Evolutionary conservation across 30 jellyfish, hydroid and myxozoan genomes (phyloP).

Genomic region (Hydractinia echinata): DNA sequence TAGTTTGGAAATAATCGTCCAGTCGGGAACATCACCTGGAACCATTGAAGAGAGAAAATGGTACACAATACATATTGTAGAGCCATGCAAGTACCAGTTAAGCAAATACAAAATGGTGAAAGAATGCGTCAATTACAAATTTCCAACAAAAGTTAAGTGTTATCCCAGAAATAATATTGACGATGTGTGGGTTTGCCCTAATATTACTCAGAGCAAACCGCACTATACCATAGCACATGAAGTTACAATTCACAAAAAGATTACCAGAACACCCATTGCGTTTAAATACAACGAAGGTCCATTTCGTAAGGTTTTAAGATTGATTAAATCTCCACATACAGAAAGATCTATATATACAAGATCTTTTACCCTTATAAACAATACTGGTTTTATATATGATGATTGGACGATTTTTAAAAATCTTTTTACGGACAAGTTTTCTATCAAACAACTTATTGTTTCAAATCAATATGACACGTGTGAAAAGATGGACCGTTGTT

Average conservation of each 20-base stretch:
- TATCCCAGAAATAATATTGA: background rate
- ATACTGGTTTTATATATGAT: background rate
- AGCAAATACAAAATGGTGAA: background rate
- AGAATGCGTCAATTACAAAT: background rate
- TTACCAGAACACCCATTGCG: background rate
- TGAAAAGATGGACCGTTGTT: background rate
- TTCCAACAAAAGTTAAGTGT: background rate
- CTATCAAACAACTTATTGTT: background rate
- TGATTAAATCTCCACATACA: constrained; percentile 1
- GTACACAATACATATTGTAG: background rate
- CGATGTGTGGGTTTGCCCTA: background rate
- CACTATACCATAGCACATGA: background rate
- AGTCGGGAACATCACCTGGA: background rate
- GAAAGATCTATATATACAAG: background rate
- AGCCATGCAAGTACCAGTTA: background rate
- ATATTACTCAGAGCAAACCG: background rate
- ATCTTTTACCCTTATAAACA: background rate
- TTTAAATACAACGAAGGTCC: background rate
- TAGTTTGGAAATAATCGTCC: background rate
- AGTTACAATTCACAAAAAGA: background rate
- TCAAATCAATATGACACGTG: constrained; percentile 1
- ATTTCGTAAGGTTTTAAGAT: background rate
- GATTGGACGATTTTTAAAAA: background rate
- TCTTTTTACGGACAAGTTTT: background rate
- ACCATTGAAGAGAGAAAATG: background rate